A percentile compares a stretch with the other conserved stretches of the same genome.
These are phyloP conservation scores for Thunnus maccoyii DNA, from an alignment of 2,113 vertebrate genomes.

Conservation along the genomic window DNA sequence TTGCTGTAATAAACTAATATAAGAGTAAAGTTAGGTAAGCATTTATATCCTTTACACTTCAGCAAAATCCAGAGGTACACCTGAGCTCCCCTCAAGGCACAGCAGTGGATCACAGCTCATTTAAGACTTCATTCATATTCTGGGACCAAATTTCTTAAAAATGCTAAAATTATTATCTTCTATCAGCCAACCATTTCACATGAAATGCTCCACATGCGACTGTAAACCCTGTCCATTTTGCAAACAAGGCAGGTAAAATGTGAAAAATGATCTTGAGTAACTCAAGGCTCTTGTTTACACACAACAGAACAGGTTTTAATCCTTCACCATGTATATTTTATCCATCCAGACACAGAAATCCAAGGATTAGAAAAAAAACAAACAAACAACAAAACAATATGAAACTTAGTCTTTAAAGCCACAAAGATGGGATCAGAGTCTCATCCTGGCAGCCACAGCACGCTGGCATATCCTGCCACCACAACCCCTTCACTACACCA, in stretches of 20 bases:
- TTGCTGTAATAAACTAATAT: not conserved
- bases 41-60: not conserved
- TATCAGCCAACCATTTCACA: constrained; percentile 7
- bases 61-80: not conserved
- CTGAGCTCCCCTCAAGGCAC: not conserved
- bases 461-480: not conserved
- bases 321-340: constrained; percentile 1
- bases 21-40: not conserved
- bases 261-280: not conserved
- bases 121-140: not conserved
- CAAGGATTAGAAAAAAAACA: not conserved
- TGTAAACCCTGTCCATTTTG: not conserved
- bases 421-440: not conserved
- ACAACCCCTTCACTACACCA: constrained; percentile 83
- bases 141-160: constrained; percentile 3
- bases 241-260: not conserved
- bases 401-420: constrained; percentile 3
- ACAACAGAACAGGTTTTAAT: not conserved
- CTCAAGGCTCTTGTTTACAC: not conserved
- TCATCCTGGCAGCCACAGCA: not conserved
- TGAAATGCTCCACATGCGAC: not conserved
- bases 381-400: not conserved
- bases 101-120: not conserved
- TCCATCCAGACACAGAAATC: constrained; percentile 13
- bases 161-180: not conserved